Percentiles rank a stretch among this genome's conserved stretches.
phyloP scores from a whole-genome alignment of 2,797 vertebrate genomes.

The Jordanella pulchra region DNA sequence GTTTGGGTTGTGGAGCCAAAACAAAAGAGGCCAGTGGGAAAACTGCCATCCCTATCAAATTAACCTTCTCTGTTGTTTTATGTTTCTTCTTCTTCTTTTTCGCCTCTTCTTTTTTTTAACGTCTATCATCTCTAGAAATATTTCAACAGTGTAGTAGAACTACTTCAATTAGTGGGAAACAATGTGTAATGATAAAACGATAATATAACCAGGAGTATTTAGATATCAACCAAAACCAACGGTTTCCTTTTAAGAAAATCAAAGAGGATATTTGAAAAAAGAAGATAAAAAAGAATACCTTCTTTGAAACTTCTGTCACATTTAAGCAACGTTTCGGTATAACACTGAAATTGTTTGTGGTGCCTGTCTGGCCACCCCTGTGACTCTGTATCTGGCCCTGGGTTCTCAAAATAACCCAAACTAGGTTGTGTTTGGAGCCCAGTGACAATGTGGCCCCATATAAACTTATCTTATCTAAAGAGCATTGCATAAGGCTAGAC shows the following conservation, averaged over 20 bases:
- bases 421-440: not conserved
- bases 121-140: no score
- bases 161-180: no score
- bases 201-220: no score
- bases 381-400: not conserved
- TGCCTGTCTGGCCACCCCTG: no score
- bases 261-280: not conserved
- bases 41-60: not conserved
- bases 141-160: not conserved
- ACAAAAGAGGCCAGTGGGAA: not conserved
- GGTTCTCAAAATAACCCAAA: not conserved
- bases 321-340: no score
- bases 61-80: not conserved
- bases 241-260: no score
- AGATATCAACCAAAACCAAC: no score
- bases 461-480: conserved; percentile 27
- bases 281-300: not conserved
- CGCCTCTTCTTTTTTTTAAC: no score
- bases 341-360: not conserved
- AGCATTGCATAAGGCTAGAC: conserved; percentile 19
- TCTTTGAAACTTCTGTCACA: not conserved
- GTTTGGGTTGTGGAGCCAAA: not conserved
- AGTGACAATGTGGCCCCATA: conserved; percentile 6
- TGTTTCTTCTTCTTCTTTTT: not conserved
- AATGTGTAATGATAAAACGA: no score